A percentile compares a stretch with the other conserved stretches of the same genome.
These are phyloP conservation scores for Sebastes wilsoni DNA, from an alignment of 2,797 vertebrate species.

Conservation along the genomic window DNA sequence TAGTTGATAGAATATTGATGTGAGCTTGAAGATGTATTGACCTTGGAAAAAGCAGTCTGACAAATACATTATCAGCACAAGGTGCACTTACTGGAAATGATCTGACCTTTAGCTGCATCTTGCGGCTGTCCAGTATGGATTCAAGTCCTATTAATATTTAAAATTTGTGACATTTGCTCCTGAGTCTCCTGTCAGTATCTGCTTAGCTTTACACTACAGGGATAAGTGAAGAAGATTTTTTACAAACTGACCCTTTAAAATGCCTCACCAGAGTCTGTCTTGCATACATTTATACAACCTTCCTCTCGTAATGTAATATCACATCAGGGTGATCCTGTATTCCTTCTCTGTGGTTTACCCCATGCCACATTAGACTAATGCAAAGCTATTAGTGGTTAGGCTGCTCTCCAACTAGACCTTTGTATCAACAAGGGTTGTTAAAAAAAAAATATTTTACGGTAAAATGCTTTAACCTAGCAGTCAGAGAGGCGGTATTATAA, in stretches of 20 bases:
- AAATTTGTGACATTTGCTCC: neutral
- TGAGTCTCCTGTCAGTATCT: neutral
- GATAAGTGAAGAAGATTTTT: neutral
- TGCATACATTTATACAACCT: neutral
- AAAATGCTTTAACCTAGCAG: slow-evolving; percentile 1
- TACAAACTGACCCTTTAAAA: neutral
- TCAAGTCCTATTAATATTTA: neutral
- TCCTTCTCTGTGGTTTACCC: neutral
- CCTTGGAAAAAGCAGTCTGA: neutral
- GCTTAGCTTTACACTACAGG: neutral
- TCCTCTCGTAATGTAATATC: neutral
- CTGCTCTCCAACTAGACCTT: neutral
- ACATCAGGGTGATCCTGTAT: neutral
- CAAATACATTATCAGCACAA: neutral
- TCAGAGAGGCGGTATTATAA: neutral
- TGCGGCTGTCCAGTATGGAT: neutral
- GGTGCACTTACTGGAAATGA: neutral
- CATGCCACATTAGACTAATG: neutral
- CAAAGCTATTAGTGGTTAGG: neutral
- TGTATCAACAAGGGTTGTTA: neutral
- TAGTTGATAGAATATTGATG: neutral
- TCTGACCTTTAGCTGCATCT: neutral
- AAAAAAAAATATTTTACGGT: too few species aligned
- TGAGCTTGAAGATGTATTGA: neutral
- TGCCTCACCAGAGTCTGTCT: neutral